A percentile compares a stretch with the other conserved stretches of the same genome.
phyloP scores from a whole-genome alignment of 2,113 vertebrate species.

The Brachirus orientalis region DNA sequence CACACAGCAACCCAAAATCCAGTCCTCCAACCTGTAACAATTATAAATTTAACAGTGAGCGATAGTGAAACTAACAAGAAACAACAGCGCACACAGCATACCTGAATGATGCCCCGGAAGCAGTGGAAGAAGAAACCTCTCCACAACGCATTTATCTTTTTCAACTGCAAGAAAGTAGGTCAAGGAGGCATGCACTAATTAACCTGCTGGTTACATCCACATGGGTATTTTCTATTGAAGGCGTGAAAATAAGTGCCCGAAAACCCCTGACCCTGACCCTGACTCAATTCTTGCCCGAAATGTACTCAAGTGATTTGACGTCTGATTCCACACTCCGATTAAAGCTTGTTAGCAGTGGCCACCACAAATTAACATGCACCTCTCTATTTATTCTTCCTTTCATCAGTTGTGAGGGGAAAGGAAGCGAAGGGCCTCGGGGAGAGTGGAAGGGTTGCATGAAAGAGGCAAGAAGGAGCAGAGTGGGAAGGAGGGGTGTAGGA shows the following conservation, averaged over 20 bases:
- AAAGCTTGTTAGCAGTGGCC: constrained; percentile 67
- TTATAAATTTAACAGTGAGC: too few relatives aligned
- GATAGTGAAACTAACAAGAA: too few relatives aligned
- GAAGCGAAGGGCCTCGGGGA: constrained; percentile 40
- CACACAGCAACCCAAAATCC: too few relatives aligned
- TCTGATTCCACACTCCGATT: constrained; percentile 58
- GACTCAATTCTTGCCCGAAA: constrained; percentile 21
- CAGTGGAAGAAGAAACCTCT: too few relatives aligned
- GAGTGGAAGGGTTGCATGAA: constrained; percentile 26
- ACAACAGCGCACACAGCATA: too few relatives aligned
- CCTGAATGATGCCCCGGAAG: too few relatives aligned
- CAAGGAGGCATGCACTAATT: too few relatives aligned
- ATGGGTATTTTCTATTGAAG: too few relatives aligned
- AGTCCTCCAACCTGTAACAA: too few relatives aligned
- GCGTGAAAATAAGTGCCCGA: background rate
- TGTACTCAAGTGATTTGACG: constrained; percentile 22
- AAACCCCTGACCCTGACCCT: constrained; percentile 45
- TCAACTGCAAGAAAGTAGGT: too few relatives aligned
- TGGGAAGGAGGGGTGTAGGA: constrained; percentile 16
- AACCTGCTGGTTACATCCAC: too few relatives aligned
- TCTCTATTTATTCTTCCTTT: constrained; percentile 70
- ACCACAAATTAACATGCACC: constrained; percentile 68
- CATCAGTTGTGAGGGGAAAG: constrained; percentile 50
- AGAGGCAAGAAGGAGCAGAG: constrained; percentile 30
- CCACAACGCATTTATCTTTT: too few relatives aligned